A percentile compares a stretch with the other conserved stretches of the same genome.
Conservation (phyloP, 2,113 vertebrate genomes). For the Pygoscelis adeliae region DNA sequence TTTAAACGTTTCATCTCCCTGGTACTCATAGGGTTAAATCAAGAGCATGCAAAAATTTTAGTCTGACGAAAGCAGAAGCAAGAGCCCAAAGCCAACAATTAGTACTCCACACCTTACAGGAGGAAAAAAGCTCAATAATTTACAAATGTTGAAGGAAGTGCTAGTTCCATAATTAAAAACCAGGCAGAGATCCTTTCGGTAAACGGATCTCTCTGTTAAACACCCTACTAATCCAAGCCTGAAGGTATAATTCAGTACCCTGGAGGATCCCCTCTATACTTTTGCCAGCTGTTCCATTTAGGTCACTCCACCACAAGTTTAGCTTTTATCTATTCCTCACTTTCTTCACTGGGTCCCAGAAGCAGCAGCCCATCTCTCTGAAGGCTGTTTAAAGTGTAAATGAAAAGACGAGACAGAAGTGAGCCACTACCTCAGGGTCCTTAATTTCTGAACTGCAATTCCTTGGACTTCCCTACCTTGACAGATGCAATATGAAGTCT, state of each 20-base stretch:
- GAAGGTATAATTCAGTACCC: slow-evolving; percentile 59
- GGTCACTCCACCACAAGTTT: slow-evolving; percentile 46
- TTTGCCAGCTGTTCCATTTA: slow-evolving; percentile 57
- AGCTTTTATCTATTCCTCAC: slow-evolving; percentile 68
- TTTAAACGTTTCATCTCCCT: background rate
- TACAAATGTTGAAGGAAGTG: slow-evolving; percentile 33
- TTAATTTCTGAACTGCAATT: slow-evolving; percentile 73
- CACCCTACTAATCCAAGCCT: slow-evolving; percentile 66
- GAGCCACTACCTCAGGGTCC: slow-evolving; percentile 65
- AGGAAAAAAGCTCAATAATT: slow-evolving; percentile 16
- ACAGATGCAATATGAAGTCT: slow-evolving; percentile 64
- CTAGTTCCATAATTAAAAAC: slow-evolving; percentile 63
- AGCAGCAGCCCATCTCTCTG: slow-evolving; percentile 51
- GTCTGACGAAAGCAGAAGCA: background rate
- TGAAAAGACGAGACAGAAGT: slow-evolving; percentile 69
- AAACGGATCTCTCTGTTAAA: slow-evolving; percentile 75
- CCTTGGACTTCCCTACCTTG: slow-evolving; percentile 68
- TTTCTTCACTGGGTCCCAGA: slow-evolving; percentile 46
- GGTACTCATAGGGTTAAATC: background rate
- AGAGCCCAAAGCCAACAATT: slow-evolving; percentile 4
- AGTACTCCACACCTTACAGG: slow-evolving; percentile 13
- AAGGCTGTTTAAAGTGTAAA: slow-evolving; percentile 73
- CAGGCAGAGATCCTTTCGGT: slow-evolving; percentile 63
- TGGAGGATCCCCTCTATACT: slow-evolving; percentile 46
- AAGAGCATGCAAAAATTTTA: background rate